Evolutionary conservation across 2,113 vertebrate genomes (phyloP).

Genomic region (Brachyhypopomus gauderio): DNA sequence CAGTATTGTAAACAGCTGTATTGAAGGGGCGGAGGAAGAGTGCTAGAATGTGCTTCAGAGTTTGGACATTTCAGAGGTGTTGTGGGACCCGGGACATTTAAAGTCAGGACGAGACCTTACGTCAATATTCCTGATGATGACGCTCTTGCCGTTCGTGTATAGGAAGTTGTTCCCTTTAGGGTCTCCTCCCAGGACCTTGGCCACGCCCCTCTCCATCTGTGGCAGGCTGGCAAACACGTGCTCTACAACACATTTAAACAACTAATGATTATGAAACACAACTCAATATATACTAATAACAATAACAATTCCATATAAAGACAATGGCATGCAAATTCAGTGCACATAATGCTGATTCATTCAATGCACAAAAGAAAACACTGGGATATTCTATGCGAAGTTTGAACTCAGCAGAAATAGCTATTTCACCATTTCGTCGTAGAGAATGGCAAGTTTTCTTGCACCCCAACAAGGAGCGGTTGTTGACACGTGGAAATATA

Average conservation of each 20-base stretch:
- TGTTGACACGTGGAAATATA: no score
- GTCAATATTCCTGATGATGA: constrained; percentile 92
- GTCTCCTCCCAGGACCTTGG: constrained; percentile 93
- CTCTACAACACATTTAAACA: constrained; percentile 69
- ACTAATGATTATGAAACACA: background rate
- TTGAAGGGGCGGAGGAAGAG: background rate
- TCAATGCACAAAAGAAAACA: no score
- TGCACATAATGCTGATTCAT: no score
- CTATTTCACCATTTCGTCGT: no score
- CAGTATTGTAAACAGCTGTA: background rate
- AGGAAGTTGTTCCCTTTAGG: constrained; percentile 94
- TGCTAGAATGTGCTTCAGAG: no score
- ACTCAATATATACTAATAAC: background rate
- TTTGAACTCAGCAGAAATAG: no score
- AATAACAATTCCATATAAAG: no score
- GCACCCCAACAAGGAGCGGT: no score
- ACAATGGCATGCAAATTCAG: no score
- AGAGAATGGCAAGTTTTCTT: no score
- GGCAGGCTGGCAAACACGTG: constrained; percentile 94
- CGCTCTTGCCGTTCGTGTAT: constrained; percentile 95
- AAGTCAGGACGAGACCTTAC: constrained; percentile 70
- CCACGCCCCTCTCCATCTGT: constrained; percentile 91
- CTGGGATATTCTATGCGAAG: no score
- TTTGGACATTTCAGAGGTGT: no score
- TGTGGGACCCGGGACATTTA: background rate